A percentile compares a stretch with the other conserved stretches of the same genome.
Conservation (phyloP, 2,797 vertebrate species). For the Lutjanus argentimaculatus region DNA sequence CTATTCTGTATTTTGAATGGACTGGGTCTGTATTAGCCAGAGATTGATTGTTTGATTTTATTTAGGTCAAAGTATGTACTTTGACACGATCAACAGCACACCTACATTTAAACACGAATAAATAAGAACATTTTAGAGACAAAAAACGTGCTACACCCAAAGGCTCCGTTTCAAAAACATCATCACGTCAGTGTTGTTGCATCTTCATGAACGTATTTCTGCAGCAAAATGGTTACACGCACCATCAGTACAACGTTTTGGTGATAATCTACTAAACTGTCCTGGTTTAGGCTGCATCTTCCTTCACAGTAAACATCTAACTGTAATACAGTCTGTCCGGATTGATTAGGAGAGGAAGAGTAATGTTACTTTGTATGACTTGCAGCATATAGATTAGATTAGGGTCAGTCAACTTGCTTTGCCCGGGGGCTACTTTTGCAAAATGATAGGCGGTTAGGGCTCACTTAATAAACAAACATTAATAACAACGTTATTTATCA, state of each 20-base stretch:
- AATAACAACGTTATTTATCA: too few species aligned
- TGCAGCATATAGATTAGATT: not conserved
- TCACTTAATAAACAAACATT: too few species aligned
- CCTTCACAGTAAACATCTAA: not conserved
- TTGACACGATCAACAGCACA: not conserved
- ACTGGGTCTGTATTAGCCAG: not conserved
- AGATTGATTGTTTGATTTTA: not conserved
- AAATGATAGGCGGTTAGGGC: too few species aligned
- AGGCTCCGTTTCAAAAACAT: not conserved
- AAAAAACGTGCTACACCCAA: not conserved
- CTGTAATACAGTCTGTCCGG: not conserved
- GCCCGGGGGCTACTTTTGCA: too few species aligned
- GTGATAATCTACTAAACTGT: not conserved
- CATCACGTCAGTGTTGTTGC: not conserved
- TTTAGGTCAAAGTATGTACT: not conserved
- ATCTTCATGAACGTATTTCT: not conserved
- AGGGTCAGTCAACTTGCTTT: too few species aligned
- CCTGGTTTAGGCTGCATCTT: not conserved
- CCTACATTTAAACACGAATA: too few species aligned
- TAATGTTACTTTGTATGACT: not conserved
- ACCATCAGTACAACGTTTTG: not conserved
- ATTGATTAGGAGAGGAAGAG: not conserved
- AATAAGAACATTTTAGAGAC: not conserved
- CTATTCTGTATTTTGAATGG: constrained; percentile 47
- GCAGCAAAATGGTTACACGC: not conserved